Evolutionary conservation across 2,888 invertebrate species (phyloP).

Genomic region (Bruchidius siliquastri): DNA sequence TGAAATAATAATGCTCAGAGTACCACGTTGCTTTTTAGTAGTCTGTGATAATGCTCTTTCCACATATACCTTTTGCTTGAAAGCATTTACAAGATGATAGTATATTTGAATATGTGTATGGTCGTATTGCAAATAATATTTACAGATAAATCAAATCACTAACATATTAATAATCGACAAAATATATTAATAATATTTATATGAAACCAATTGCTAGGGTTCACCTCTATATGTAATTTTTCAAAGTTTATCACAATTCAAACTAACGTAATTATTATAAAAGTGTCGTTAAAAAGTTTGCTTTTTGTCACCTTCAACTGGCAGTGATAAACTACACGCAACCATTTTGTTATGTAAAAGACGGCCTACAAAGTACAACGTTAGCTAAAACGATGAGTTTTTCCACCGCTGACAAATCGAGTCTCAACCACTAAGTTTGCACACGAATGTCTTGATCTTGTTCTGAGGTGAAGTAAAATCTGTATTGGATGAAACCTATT

Average conservation of each 20-base stretch:
- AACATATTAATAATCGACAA: slow-evolving; percentile 15
- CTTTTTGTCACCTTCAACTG: slow-evolving; percentile 15
- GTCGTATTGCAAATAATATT: slow-evolving; percentile 39
- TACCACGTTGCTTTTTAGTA: too few species aligned
- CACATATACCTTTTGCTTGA: background rate
- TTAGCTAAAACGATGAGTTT: background rate
- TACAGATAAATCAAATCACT: slow-evolving; percentile 35
- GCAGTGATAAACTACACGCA: slow-evolving; percentile 35
- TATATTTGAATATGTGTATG: background rate
- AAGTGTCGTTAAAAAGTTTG: slow-evolving; percentile 15
- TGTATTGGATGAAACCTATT: too few species aligned
- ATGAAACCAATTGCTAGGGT: slow-evolving; percentile 23
- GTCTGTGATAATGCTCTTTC: background rate
- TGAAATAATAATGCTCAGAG: too few species aligned
- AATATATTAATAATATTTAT: slow-evolving; percentile 17
- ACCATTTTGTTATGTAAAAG: background rate
- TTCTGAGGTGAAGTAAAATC: too few species aligned
- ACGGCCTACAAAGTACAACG: background rate
- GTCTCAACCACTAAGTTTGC: too few species aligned
- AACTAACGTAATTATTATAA: slow-evolving; percentile 2
- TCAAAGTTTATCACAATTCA: slow-evolving; percentile 38
- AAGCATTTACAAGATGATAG: background rate
- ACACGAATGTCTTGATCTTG: too few species aligned
- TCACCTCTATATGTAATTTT: slow-evolving; percentile 33
- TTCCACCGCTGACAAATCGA: too few species aligned